A percentile compares a stretch with the other conserved stretches of the same genome.
phyloP scores from a whole-genome alignment of 2,888 invertebrate species.

The Cantharis nigra region DNA sequence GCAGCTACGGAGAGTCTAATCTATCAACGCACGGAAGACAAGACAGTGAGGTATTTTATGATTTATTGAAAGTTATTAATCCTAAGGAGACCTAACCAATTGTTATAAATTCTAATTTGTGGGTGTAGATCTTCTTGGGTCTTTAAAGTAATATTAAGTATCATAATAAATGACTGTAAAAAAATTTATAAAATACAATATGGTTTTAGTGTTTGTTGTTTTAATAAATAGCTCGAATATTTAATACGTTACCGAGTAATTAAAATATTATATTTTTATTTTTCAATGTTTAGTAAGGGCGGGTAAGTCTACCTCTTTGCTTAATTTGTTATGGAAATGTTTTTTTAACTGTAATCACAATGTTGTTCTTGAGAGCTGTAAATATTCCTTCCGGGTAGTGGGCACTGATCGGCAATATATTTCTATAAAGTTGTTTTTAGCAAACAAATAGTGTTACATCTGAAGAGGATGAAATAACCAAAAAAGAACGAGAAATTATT shows the following conservation, averaged over 20 bases:
- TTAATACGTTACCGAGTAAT: background rate
- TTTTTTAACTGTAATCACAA: background rate
- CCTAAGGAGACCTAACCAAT: background rate
- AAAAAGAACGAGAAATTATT: constrained; percentile 69
- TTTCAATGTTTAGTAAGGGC: background rate
- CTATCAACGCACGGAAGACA: constrained; percentile 70
- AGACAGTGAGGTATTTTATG: constrained; percentile 68
- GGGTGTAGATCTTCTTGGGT: background rate
- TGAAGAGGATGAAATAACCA: constrained; percentile 76
- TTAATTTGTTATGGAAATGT: background rate
- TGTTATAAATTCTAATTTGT: background rate
- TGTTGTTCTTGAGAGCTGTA: background rate
- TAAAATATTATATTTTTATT: background rate
- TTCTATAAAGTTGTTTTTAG: constrained; percentile 31
- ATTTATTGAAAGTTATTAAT: background rate
- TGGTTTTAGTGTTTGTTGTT: background rate
- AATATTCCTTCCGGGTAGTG: background rate
- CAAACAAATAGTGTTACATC: constrained; percentile 73
- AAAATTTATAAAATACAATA: background rate
- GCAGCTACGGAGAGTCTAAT: constrained; percentile 46
- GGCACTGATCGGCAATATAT: background rate
- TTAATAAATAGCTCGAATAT: background rate
- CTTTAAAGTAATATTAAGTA: background rate
- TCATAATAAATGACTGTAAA: background rate
- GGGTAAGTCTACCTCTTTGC: background rate